A percentile compares a stretch with the other conserved stretches of the same genome.
phyloP scores from a whole-genome alignment of 2,797 vertebrate species.

The Linurgus olivaceus region DNA sequence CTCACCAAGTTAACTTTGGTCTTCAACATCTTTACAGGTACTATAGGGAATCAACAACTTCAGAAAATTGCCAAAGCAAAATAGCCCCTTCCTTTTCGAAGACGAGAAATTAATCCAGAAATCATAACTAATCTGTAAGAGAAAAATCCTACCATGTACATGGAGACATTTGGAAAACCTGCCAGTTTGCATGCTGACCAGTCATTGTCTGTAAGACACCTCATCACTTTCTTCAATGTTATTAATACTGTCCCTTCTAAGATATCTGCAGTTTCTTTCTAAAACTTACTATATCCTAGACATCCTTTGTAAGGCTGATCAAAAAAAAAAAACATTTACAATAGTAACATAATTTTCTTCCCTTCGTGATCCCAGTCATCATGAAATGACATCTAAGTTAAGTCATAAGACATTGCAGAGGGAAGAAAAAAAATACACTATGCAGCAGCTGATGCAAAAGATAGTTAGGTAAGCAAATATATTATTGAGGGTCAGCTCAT shows the following conservation, averaged over 20 bases:
- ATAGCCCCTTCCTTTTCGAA: neutral
- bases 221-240: neutral
- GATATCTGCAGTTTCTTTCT: neutral
- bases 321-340: too few species aligned
- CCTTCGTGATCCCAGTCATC: neutral
- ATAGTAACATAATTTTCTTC: neutral
- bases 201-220: neutral
- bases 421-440: neutral
- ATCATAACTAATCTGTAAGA: neutral
- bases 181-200: neutral
- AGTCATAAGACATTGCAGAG: neutral
- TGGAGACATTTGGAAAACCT: neutral
- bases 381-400: neutral
- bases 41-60: neutral
- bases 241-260: neutral
- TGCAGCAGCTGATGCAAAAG: neutral
- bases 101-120: neutral
- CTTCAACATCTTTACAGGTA: neutral
- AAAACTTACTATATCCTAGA: neutral
- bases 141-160: neutral
- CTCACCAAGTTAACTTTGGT: neutral
- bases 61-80: neutral
- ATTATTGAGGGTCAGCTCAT: neutral
- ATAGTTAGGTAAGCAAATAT: neutral
- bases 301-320: neutral